Percentiles rank a stretch among this genome's conserved stretches.
Evolutionary conservation across 2,888 invertebrate genomes (phyloP).

Genomic region (Spodoptera exigua): DNA sequence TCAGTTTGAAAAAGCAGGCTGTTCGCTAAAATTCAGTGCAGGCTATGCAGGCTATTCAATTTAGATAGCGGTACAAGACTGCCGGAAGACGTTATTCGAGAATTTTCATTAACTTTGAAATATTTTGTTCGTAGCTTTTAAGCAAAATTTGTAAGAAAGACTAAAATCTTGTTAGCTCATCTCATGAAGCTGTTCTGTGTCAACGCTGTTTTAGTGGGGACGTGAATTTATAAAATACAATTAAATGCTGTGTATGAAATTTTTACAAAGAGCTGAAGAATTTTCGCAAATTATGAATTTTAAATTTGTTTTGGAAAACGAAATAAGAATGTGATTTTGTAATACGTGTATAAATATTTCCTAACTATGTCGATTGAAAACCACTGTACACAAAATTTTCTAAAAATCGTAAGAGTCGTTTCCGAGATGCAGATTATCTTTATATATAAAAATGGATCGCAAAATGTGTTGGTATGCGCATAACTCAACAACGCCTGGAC

Average conservation of each 20-base stretch:
- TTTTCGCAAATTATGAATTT: no score
- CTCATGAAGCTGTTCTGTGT: constrained; percentile 20
- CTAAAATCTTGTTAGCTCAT: constrained; percentile 38
- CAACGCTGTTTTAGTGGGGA: constrained; percentile 17
- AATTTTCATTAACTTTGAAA: constrained; percentile 57
- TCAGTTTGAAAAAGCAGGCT: constrained; percentile 27
- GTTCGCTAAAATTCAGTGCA: constrained; percentile 20
- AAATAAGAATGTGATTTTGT: no score
- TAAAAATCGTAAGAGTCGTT: no score
- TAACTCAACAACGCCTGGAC: no score
- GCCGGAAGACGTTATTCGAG: constrained; percentile 46
- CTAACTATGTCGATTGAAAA: no score
- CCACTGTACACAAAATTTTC: no score
- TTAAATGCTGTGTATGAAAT: constrained; percentile 36
- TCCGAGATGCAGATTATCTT: no score
- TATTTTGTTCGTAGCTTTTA: constrained; percentile 44
- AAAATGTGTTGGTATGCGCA: no score
- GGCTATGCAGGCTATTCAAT: constrained; percentile 51
- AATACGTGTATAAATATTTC: no score
- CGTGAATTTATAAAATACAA: constrained; percentile 41
- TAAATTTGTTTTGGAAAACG: no score
- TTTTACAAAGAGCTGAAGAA: constrained; percentile 20
- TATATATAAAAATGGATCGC: no score
- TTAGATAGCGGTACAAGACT: constrained; percentile 49
- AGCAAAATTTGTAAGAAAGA: constrained; percentile 44